Evolutionary conservation across 1,140 invertebrate genomes (phyloP).

Genomic region (Brachystomella parvula): DNA sequence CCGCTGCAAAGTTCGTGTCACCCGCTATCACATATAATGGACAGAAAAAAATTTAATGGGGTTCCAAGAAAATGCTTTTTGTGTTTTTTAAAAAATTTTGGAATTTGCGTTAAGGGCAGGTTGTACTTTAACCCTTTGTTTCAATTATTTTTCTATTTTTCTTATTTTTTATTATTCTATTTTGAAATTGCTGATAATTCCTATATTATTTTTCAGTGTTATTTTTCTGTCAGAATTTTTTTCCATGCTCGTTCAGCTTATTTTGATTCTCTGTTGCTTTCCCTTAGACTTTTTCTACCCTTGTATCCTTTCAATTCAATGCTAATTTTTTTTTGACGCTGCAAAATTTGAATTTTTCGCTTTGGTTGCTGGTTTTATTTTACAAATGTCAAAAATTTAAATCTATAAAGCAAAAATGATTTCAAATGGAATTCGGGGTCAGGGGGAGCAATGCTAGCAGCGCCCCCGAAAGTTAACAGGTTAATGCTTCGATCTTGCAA

Average conservation of each 20-base stretch:
- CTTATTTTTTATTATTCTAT: background rate
- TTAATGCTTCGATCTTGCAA: background rate
- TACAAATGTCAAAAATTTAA: background rate
- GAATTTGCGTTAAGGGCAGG: background rate
- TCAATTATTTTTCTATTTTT: too few species aligned
- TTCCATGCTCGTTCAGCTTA: background rate
- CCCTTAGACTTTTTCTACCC: background rate
- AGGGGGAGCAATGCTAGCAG: background rate
- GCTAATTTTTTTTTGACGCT: background rate
- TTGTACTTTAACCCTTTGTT: background rate
- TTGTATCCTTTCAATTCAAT: background rate
- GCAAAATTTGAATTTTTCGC: background rate
- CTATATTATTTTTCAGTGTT: background rate
- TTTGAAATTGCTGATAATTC: background rate
- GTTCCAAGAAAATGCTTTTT: background rate
- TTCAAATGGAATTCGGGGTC: too few species aligned
- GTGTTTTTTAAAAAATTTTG: background rate
- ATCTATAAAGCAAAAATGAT: too few species aligned
- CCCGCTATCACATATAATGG: too few species aligned
- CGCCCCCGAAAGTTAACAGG: background rate
- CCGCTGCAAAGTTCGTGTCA: too few species aligned
- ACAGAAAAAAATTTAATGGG: too few species aligned
- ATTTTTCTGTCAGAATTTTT: background rate
- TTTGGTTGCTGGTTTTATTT: background rate
- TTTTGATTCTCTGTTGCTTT: background rate